Conservation (phyloP, 2,888 invertebrate genomes). For the Ectobius pallidus region DNA sequence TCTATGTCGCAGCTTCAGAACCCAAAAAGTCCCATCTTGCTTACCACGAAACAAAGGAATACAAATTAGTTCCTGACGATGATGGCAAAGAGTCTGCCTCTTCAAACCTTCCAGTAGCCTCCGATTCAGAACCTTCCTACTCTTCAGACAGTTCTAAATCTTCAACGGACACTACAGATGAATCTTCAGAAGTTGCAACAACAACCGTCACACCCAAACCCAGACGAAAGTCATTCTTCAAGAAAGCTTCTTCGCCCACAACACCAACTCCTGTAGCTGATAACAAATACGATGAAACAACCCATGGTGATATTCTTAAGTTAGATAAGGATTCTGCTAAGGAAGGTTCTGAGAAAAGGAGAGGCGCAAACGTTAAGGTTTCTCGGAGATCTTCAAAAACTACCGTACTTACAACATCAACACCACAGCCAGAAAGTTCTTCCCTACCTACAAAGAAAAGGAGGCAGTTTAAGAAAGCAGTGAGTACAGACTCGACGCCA, state of each 20-base stretch:
- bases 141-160: slow-evolving; percentile 13
- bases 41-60: slow-evolving; percentile 70
- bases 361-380: slow-evolving; percentile 27
- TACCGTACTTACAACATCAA: slow-evolving; percentile 20
- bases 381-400: slow-evolving; percentile 25
- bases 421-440: not conserved
- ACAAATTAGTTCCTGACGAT: slow-evolving; percentile 50
- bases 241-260: slow-evolving; percentile 31
- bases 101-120: slow-evolving; percentile 14
- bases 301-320: not conserved
- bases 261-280: slow-evolving; percentile 18
- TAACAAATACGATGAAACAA: slow-evolving; percentile 28
- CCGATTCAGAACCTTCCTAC: slow-evolving; percentile 18
- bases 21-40: slow-evolving; percentile 69
- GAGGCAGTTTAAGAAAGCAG: slow-evolving; percentile 48
- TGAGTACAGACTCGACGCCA: slow-evolving; percentile 33
- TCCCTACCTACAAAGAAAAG: not conserved
- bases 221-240: slow-evolving; percentile 37
- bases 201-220: slow-evolving; percentile 13
- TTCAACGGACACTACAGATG: not conserved
- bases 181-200: slow-evolving; percentile 5
- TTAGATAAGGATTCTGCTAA: not conserved
- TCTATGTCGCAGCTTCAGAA: slow-evolving; percentile 73
- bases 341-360: not conserved
- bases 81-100: slow-evolving; percentile 28